Conservation (phyloP, 1,140 invertebrate species). For the Rhysida immarginata region DNA sequence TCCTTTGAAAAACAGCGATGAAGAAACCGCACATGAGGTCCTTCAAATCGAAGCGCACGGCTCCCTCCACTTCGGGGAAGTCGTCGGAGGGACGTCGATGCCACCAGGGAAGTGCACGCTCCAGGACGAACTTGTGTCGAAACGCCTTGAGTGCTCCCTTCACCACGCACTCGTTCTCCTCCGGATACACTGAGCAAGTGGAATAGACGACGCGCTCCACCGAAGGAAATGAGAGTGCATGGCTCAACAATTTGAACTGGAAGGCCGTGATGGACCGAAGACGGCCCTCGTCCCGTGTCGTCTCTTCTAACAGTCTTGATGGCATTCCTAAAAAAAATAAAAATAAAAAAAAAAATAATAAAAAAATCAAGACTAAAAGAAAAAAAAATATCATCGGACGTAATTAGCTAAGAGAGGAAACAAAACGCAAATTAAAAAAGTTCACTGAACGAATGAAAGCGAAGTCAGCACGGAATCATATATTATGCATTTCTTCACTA, state of each 20-base stretch:
- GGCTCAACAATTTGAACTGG: constrained; percentile 67
- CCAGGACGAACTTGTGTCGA: constrained; percentile 18
- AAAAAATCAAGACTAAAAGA: no score
- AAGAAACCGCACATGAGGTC: constrained; percentile 89
- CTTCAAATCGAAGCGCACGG: constrained; percentile 52
- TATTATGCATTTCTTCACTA: no score
- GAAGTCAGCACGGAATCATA: no score
- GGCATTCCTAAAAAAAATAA: constrained; percentile 44
- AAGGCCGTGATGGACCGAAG: constrained; percentile 56
- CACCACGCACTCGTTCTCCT: constrained; percentile 88
- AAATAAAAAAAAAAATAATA: no score
- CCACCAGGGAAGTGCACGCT: constrained; percentile 23
- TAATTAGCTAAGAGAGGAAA: no score
- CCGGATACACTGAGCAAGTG: constrained; percentile 73
- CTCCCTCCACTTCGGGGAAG: constrained; percentile 40
- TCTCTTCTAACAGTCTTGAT: constrained; percentile 35
- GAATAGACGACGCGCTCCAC: constrained; percentile 81
- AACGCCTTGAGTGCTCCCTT: constrained; percentile 33
- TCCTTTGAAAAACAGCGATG: constrained; percentile 75
- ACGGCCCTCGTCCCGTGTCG: constrained; percentile 28
- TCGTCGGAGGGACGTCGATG: constrained; percentile 21
- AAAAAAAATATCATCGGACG: no score
- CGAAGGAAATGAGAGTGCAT: constrained; percentile 70
- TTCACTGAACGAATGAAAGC: no score
- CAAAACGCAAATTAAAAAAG: no score